Evolutionary conservation across 2,888 invertebrate genomes (phyloP).

Genomic region (Pandemis cinnamomeana): DNA sequence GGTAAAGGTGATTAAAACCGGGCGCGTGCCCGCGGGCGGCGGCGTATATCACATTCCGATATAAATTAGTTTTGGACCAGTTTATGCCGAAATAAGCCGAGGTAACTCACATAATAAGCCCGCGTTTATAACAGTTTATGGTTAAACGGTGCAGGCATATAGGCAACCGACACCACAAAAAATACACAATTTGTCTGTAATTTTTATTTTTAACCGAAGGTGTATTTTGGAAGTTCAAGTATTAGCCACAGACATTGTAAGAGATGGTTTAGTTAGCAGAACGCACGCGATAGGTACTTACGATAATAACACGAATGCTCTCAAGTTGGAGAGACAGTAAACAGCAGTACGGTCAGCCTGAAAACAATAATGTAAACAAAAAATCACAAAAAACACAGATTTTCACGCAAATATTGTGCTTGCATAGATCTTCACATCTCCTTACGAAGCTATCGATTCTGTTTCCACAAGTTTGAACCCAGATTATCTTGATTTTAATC

Average conservation of each 20-base stretch:
- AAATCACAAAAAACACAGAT: no score
- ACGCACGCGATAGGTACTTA: conserved; percentile 22
- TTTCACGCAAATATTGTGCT: no score
- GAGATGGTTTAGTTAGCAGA: background rate
- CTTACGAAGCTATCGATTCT: background rate
- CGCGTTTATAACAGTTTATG: conserved; percentile 54
- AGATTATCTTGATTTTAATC: no score
- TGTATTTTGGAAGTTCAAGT: conserved; percentile 3
- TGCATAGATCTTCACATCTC: background rate
- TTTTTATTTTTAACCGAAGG: background rate
- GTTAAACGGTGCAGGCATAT: conserved; percentile 5
- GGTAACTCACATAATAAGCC: conserved; percentile 63
- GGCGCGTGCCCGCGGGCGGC: conserved; percentile 73
- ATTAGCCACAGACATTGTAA: conserved; percentile 1
- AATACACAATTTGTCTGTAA: conserved; percentile 3
- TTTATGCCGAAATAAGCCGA: conserved; percentile 75
- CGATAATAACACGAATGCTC: conserved; percentile 28
- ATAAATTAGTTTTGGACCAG: conserved; percentile 81
- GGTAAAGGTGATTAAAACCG: conserved; percentile 77
- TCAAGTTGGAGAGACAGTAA: conserved; percentile 23
- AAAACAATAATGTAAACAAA: background rate
- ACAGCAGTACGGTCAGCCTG: conserved; percentile 1
- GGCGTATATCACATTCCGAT: conserved; percentile 83
- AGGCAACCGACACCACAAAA: conserved; percentile 5
- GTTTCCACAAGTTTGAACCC: no score